These are phyloP conservation scores for Zonitis immaculata DNA, from an alignment of 2,888 invertebrate genomes.

Conservation along the genomic window DNA sequence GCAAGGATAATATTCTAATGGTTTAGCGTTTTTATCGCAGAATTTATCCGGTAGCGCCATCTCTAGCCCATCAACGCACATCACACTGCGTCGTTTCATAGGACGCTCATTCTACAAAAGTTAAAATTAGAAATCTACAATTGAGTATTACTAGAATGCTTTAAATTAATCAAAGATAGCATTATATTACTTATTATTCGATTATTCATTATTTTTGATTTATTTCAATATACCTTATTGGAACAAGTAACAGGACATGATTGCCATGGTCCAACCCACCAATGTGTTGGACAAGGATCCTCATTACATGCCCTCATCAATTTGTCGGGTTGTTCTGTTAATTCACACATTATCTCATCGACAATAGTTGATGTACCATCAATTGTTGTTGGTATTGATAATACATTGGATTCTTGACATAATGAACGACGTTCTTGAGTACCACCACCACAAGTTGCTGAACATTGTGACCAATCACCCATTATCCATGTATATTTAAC, in stretches of 20 bases:
- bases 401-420: constrained; percentile 48
- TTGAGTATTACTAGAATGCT: too few relatives aligned
- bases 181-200: too few relatives aligned
- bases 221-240: constrained; percentile 32
- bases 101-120: constrained; percentile 52
- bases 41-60: constrained; percentile 71
- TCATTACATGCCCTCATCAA: constrained; percentile 62
- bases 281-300: constrained; percentile 65
- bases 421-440: constrained; percentile 55
- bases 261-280: constrained; percentile 88
- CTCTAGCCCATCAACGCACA: constrained; percentile 72
- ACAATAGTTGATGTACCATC: constrained; percentile 44
- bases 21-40: constrained; percentile 63
- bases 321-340: constrained; percentile 54
- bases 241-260: constrained; percentile 69
- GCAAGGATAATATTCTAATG: constrained; percentile 65
- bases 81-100: constrained; percentile 61
- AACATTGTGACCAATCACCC: constrained; percentile 78
- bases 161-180: too few relatives aligned
- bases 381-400: constrained; percentile 47
- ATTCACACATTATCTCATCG: constrained; percentile 43
- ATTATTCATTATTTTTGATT: neutral
- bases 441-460: constrained; percentile 73
- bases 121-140: neutral
- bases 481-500: constrained; percentile 69